Base-by-base conservation (phyloP, 64 coral and sea anemone species). In the Montipora efflorescens region DNA sequence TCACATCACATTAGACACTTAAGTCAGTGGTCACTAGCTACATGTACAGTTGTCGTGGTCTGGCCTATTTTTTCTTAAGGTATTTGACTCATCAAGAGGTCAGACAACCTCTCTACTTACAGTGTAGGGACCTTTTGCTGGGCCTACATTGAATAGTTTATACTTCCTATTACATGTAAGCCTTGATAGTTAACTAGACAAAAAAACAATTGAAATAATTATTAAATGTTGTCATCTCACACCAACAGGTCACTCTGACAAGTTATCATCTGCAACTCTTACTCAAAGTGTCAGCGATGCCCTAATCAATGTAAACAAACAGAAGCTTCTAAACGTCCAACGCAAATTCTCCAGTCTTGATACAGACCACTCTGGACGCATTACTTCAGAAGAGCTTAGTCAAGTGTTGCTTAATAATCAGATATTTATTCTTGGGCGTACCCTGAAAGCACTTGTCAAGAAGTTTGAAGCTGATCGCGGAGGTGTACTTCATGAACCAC, bases 391-490 rank as follows among this genome's bases (percentile, higher is more conserved):
- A 59, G 95, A 97, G 57, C 22, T 94, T 5, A 58, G 59, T 13
- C 77, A 94, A 52, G 95, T 91, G 43, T 89, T 97, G 44, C 88
- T 91, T 8, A 73, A 81, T 13, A 87, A 97, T 72, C 59, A 76
- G 43, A 94, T 97, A 47, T 94, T 97, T 36, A 94, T 97, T 71
- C 88, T 97, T 80, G 95, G 92, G 67, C 66, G 49, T 8, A 91
- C 92, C 21, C 45, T 97, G 67, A 78, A 44, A 13, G 76, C 77
- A 23, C 89, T 97, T 81, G 81, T 90, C 1, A 88, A 97, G 25
- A 97, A 73, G 72, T 97, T 97, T 59, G 23, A 88, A 48, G 80
- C 80, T 90, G 79, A 88, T 4, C 11, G 55, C 59, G 92, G 88
- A 22, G 92, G 88, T 46, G 79, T 97, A 20, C 15, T 87, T 16